Evolutionary conservation across 2,113 vertebrate species (phyloP), one percentile per base, ranked within the genome.

Genomic region (Muntiacus muntjak): DNA sequence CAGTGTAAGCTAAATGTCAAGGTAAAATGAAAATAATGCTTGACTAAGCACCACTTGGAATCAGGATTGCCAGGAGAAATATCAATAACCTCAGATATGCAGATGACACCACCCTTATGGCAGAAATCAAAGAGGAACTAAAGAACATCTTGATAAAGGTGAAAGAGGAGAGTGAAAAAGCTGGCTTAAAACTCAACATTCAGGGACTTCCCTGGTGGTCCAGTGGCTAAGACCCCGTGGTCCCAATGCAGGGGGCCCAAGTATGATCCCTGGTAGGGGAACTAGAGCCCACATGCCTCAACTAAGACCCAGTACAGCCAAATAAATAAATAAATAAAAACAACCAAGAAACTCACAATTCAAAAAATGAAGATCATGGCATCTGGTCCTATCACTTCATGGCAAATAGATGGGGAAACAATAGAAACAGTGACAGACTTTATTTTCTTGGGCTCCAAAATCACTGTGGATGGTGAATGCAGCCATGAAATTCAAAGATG

Each of bases 1-100:
- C 36, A 45, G 9, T 92, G 74, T 62, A 93, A 76, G 87, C 9
- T 33, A 54, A 62, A 58, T 81, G 30, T 95, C 83, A 90, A 85
- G 33, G 33, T 76, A 36, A 76, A 97, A 78, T 94, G 84, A 95
- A 97, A 55, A n/a, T 47, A 84, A 78, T 89, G 43, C 30, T 91
- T 91, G 50, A 96, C 54, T 81, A 43, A 12, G 67, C 19, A 71
- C 19, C 36, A 12, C 19, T 10, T 71, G 9, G 19, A 23, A 71
- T 71, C 9, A 21, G 23, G 67, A 36, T 23, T 71, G n/a, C 67
- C n/a, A 23, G 64, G 64, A 36, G 64, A 36, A 71, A 36, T 36
- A 71, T 36, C 64, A 36, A 36, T 71, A 71, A 12, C n/a, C 17
- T 71, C 64, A 71, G n/a, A 36, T 36, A 71, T 36, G n/a, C 64